These are phyloP conservation scores for Tupaia tana DNA, from an alignment of 2,113 vertebrate genomes.

Conservation along the genomic window DNA sequence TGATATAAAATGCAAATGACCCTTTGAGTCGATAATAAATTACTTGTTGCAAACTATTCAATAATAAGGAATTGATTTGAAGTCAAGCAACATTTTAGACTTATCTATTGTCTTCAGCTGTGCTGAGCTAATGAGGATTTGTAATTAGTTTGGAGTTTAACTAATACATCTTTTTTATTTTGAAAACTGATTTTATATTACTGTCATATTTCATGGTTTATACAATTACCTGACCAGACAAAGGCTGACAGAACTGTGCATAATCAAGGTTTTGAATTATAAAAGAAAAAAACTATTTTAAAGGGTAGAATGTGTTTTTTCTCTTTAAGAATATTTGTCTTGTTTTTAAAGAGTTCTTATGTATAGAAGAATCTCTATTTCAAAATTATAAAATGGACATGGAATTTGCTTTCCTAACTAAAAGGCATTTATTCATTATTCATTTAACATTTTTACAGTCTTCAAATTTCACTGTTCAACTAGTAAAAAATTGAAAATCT, in stretches of 20 bases:
- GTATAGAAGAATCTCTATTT: slow-evolving; percentile 35
- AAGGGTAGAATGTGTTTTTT: slow-evolving; percentile 5
- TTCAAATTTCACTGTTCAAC: slow-evolving; percentile 3
- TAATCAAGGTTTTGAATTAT: slow-evolving; percentile 50
- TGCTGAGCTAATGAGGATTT: slow-evolving; percentile 89
- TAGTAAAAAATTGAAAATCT: slow-evolving; percentile 21
- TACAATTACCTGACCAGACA: slow-evolving; percentile 65
- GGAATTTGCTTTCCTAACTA: slow-evolving; percentile 16
- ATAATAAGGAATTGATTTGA: slow-evolving; percentile 83
- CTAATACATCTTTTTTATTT: slow-evolving; percentile 90
- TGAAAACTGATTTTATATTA: slow-evolving; percentile 88
- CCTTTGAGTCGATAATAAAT: slow-evolving; percentile 82
- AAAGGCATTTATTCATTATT: neutral
- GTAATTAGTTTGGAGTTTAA: slow-evolving; percentile 92
- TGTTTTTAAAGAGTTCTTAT: slow-evolving; percentile 28
- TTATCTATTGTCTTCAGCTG: slow-evolving; percentile 92
- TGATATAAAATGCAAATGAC: slow-evolving; percentile 76
- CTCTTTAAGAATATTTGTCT: slow-evolving; percentile 16
- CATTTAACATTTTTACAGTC: slow-evolving; percentile 6
- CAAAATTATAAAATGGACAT: slow-evolving; percentile 7
- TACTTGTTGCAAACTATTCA: slow-evolving; percentile 76
- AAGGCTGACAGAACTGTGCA: slow-evolving; percentile 56
- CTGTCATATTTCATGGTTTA: slow-evolving; percentile 81
- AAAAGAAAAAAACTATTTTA: slow-evolving; percentile 40
- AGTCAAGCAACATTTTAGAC: slow-evolving; percentile 79